A percentile compares a stretch with the other conserved stretches of the same genome.
Conservation (phyloP, 2,113 vertebrate genomes). For the Otolemur garnettii region DNA sequence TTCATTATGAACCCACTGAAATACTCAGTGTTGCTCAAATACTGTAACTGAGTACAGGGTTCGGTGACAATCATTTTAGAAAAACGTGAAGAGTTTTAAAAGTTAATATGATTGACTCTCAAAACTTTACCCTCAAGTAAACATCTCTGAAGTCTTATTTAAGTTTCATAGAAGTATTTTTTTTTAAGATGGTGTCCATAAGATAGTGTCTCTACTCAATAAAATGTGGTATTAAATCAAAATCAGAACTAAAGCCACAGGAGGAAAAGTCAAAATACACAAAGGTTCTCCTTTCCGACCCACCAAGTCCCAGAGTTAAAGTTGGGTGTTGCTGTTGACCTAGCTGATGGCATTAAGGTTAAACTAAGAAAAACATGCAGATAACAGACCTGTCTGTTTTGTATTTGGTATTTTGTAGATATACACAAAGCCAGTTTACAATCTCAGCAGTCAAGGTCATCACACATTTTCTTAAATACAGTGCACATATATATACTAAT, state of each 20-base stretch:
- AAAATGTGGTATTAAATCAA: conserved; percentile 3
- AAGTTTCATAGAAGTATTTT: conserved; percentile 2
- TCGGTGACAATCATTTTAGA: background rate
- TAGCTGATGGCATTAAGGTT: background rate
- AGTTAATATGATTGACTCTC: background rate
- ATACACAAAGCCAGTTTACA: conserved; percentile 18
- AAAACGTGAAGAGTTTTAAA: background rate
- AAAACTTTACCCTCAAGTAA: conserved; percentile 1
- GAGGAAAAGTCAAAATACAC: conserved; percentile 44
- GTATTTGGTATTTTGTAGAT: background rate
- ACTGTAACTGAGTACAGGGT: background rate
- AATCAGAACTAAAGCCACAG: conserved; percentile 17
- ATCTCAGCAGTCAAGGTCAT: background rate
- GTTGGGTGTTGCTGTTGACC: background rate
- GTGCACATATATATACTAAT: background rate
- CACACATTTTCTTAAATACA: background rate
- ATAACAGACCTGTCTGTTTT: background rate
- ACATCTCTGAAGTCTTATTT: background rate
- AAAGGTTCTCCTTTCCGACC: background rate
- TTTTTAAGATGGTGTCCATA: background rate
- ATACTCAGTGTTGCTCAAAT: background rate
- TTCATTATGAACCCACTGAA: background rate
- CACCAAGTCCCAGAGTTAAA: conserved; percentile 16
- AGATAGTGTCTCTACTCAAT: background rate
- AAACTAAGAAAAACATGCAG: conserved; percentile 41